Conservation (phyloP, 2,113 vertebrate species). For the Miniopterus natalensis region DNA sequence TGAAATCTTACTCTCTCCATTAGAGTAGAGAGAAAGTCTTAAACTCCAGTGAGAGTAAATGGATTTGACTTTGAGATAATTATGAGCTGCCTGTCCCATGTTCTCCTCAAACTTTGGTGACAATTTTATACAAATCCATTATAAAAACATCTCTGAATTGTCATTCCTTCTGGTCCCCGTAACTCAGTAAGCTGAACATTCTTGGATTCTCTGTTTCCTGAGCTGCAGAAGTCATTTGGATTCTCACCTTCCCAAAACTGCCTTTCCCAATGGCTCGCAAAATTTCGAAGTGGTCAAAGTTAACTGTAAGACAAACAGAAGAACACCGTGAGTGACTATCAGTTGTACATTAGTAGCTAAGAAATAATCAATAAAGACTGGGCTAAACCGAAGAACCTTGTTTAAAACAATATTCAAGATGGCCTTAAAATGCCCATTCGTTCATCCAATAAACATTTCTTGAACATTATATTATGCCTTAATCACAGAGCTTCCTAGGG, state of each 20-base stretch:
- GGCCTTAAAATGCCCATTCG: neutral
- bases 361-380: neutral
- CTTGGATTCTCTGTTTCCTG: neutral
- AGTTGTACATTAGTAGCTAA: neutral
- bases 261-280: conserved; percentile 98
- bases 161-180: neutral
- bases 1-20: neutral
- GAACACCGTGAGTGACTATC: neutral
- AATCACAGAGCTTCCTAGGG: neutral
- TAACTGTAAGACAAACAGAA: conserved; percentile 91
- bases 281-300: conserved; percentile 99
- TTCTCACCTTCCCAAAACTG: conserved; percentile 98
- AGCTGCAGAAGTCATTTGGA: neutral
- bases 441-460: neutral
- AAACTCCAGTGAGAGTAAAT: neutral
- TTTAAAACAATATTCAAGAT: neutral
- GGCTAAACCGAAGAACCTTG: neutral
- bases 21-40: neutral
- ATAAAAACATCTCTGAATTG: neutral
- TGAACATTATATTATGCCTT: neutral
- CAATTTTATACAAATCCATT: neutral
- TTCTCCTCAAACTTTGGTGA: neutral
- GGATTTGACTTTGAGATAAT: neutral
- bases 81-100: neutral
- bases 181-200: neutral